Evolutionary conservation across 2,797 vertebrate species (phyloP).

Genomic region (Erpetoichthys calabaricus): DNA sequence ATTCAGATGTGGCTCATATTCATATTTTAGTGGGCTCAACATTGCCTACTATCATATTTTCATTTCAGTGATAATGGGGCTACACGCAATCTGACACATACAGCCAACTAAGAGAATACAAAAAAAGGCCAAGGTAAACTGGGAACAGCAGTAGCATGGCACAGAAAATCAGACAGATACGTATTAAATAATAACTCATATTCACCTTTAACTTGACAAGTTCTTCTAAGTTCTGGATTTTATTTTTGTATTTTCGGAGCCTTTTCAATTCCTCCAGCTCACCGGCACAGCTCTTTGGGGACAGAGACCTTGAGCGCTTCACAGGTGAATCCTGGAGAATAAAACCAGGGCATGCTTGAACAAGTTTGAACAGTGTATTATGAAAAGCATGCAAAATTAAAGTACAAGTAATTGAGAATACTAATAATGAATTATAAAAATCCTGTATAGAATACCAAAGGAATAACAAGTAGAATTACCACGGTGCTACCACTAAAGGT

Average conservation of each 20-base stretch:
- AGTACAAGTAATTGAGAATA: conserved; percentile 85
- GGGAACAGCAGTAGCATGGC: conserved; percentile 6
- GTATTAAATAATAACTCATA: background rate
- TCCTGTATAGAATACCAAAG: conserved; percentile 63
- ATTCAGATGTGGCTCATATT: background rate
- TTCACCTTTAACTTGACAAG: conserved; percentile 73
- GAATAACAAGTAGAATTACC: conserved; percentile 71
- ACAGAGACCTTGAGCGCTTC: conserved; percentile 82
- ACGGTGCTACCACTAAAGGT: conserved; percentile 73
- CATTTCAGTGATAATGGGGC: background rate
- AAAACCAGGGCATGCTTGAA: conserved; percentile 66
- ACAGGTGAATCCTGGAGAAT: conserved; percentile 76
- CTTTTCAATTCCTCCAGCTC: conserved; percentile 40
- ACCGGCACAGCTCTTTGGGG: conserved; percentile 59
- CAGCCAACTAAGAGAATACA: too few species aligned
- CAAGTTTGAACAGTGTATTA: conserved; percentile 58
- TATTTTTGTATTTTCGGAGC: conserved; percentile 53
- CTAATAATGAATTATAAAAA: conserved; percentile 82
- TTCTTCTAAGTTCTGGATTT: conserved; percentile 69
- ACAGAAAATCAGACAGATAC: background rate
- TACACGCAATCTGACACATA: too few species aligned
- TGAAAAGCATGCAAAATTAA: conserved; percentile 66
- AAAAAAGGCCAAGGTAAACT: conserved; percentile 9
- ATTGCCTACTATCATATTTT: background rate
- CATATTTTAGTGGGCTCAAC: background rate